Conservation (phyloP, 2,113 vertebrate genomes). For the Bos taurus region ARS-UCD2.0 NC_037335.1:53932001-53932500, state of each 20-base stretch:
- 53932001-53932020: not conserved
- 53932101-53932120: not conserved
- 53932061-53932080: not conserved
- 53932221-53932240: slow-evolving; percentile 7
- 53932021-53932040: not conserved
- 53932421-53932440: not conserved
- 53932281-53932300: not conserved
- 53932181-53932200: not conserved
- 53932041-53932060: not conserved
- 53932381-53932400: not conserved
- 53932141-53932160: not conserved
- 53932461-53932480: not conserved
- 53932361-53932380: not conserved
- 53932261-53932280: not conserved
- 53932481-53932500: not conserved
- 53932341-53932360: not conserved
- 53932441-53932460: not conserved
- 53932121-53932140: not conserved
- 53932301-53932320: slow-evolving; percentile 9
- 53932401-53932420: slow-evolving; percentile 4
- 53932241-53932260: not conserved
- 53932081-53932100: not conserved
- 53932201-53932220: not conserved
- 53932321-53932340: not conserved
- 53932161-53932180: not conserved